Conservation (phyloP, 1,140 invertebrate genomes). For the Drosophila truncata region DNA sequence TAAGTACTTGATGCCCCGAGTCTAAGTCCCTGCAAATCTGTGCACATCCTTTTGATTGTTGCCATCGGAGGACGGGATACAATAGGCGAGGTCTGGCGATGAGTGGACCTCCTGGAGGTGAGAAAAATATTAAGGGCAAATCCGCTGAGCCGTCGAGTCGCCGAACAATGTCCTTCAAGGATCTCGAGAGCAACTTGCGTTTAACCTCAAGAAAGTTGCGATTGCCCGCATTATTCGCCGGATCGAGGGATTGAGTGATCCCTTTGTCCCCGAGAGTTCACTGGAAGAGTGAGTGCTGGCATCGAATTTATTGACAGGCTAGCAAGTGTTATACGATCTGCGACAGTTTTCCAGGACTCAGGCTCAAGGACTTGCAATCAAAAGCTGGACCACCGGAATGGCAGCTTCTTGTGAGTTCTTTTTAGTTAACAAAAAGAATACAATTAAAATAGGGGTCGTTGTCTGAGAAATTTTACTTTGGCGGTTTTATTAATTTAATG, state of each 20-base stretch:
- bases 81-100: conserved; percentile 56
- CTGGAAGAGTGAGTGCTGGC: conserved; percentile 38
- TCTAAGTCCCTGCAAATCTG: conserved; percentile 69
- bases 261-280: conserved; percentile 48
- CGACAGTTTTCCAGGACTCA: conserved; percentile 50
- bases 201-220: conserved; percentile 84
- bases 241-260: conserved; percentile 17
- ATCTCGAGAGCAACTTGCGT: conserved; percentile 78
- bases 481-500: not conserved
- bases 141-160: conserved; percentile 29
- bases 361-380: conserved; percentile 62
- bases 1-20: conserved; percentile 74
- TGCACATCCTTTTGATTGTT: conserved; percentile 75
- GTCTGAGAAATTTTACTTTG: conserved; percentile 54
- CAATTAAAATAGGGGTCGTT: conserved; percentile 56
- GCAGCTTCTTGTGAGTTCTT: conserved; percentile 71
- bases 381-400: conserved; percentile 76
- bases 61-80: conserved; percentile 60
- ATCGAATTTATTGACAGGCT: conserved; percentile 58
- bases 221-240: conserved; percentile 75
- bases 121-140: conserved; percentile 80
- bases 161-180: conserved; percentile 51
- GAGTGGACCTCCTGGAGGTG: conserved; percentile 82
- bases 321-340: conserved; percentile 81
- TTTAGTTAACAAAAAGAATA: not conserved